Base-by-base conservation (phyloP, 2,888 invertebrate genomes). In the Ceraclea dissimilis region DNA sequence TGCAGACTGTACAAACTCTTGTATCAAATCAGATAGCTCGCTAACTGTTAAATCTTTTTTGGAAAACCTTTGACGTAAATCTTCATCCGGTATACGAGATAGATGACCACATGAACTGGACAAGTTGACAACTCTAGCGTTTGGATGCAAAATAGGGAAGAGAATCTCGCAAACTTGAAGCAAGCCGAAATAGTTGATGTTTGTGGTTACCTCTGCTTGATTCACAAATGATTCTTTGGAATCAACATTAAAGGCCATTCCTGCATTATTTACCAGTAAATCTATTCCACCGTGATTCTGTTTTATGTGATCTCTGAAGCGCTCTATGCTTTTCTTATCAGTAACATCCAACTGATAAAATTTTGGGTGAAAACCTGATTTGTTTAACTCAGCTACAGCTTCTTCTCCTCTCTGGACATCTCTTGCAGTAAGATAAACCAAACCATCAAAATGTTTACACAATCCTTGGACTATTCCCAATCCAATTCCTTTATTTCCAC, bases 201-300 rank as follows among this genome's bases (percentile, higher is more conserved):
- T 71, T 4, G 86, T 58, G 0, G 90, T 88, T 63, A 83, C 76
- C 63, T 85, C 80, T 0, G 90, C 91, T 73, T 90, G 90, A 5
- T 76, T 70, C 0, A 69, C 66, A 49, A 84, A 82, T 1, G 89
- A 80, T 50, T 83, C 87, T 0, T 80, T 75, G 0, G 85, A 77
- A 13, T 49, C 46, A 8, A 43, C 33, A 50, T 83, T 83, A 65
- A 81, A 88, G 1, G 85, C 85, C 52, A 87, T 86, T 60, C 80
- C 88, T 20, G 89, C 89, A 70, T 90, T 90, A 68, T 90, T 90
- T 1, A 90, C 80, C 17, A 90, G 71, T 17, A 87, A 71, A 69
- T 90, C 87, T 2, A 90, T 67, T 0, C 86, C 84, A 10, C 82
- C 83, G 65, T 89, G 78, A 57, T 77, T 79, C 22, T 70, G 69